Evolutionary conservation across 2,113 vertebrate genomes (phyloP).

Genomic region (Hippocampus comes): DNA sequence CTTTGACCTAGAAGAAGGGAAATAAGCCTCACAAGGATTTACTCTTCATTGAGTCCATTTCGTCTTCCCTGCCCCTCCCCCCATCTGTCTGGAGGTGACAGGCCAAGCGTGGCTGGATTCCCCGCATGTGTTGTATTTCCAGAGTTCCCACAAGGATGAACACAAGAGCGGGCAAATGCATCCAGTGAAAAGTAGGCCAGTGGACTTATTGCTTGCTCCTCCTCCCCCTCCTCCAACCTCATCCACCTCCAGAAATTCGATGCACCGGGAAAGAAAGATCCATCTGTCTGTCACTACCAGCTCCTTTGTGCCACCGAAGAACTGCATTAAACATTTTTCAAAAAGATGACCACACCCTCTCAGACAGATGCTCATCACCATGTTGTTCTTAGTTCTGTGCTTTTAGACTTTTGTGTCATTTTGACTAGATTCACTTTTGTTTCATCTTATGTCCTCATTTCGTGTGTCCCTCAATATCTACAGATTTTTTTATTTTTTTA

Average conservation of each 20-base stretch:
- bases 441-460: too few species aligned
- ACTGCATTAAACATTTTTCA: not conserved
- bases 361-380: too few species aligned
- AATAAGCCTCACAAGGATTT: not conserved
- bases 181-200: conserved; percentile 67
- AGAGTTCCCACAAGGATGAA: conserved; percentile 52
- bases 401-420: too few species aligned
- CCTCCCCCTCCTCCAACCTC: conserved; percentile 25
- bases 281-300: conserved; percentile 25
- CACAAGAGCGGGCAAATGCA: conserved; percentile 33
- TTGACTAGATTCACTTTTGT: too few species aligned
- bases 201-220: conserved; percentile 34
- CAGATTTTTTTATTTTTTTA: too few species aligned
- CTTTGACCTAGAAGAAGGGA: not conserved
- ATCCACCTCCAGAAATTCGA: conserved; percentile 33
- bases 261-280: conserved; percentile 45
- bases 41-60: conserved; percentile 1
- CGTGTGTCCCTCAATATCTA: too few species aligned
- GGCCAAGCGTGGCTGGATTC: conserved; percentile 64
- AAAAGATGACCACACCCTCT: not conserved
- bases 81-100: conserved; percentile 42
- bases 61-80: not conserved
- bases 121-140: conserved; percentile 51
- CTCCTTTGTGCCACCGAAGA: not conserved
- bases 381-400: too few species aligned